These are phyloP conservation scores for Aphelinus atriplicis DNA, from an alignment of 1,140 invertebrate genomes.

Conservation along the genomic window DNA sequence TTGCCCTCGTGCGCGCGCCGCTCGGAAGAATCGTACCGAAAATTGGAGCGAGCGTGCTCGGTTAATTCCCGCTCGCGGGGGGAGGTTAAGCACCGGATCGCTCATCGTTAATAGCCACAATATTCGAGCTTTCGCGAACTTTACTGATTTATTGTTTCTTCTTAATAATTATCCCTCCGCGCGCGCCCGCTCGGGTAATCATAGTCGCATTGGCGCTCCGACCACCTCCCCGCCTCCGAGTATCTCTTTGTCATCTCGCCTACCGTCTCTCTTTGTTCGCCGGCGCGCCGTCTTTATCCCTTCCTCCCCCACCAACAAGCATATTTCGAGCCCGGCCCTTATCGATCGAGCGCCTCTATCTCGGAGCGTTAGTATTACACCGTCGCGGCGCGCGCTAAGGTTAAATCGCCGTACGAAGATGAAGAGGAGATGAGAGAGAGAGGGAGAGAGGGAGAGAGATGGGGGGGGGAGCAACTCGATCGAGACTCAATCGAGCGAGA, in stretches of 20 bases:
- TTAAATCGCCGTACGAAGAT: slow-evolving; percentile 26
- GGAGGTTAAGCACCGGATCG: too few relatives aligned
- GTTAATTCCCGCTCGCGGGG: too few relatives aligned
- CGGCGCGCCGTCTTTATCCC: background rate
- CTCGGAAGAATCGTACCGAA: too few relatives aligned
- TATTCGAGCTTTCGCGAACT: too few relatives aligned
- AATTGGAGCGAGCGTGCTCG: too few relatives aligned
- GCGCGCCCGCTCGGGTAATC: too few relatives aligned
- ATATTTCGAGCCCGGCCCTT: background rate
- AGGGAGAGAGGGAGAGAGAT: background rate
- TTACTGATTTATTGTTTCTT: too few relatives aligned
- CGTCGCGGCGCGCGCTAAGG: background rate
- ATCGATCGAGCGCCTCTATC: slow-evolving; percentile 18
- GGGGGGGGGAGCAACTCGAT: slow-evolving; percentile 13
- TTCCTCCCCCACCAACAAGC: background rate
- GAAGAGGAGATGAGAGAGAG: slow-evolving; percentile 1
- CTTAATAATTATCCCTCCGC: too few relatives aligned
- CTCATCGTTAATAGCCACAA: too few relatives aligned
- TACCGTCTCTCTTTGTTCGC: slow-evolving; percentile 8
- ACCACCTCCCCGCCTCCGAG: slow-evolving; percentile 20
- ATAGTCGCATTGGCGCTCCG: background rate
- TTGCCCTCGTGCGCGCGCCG: too few relatives aligned
- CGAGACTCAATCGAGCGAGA: slow-evolving; percentile 38
- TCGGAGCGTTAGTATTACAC: slow-evolving; percentile 26
- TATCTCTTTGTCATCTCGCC: slow-evolving; percentile 31